phyloP scores from a whole-genome alignment of 2,113 vertebrate species.

The Actenoides lindsayi region DNA sequence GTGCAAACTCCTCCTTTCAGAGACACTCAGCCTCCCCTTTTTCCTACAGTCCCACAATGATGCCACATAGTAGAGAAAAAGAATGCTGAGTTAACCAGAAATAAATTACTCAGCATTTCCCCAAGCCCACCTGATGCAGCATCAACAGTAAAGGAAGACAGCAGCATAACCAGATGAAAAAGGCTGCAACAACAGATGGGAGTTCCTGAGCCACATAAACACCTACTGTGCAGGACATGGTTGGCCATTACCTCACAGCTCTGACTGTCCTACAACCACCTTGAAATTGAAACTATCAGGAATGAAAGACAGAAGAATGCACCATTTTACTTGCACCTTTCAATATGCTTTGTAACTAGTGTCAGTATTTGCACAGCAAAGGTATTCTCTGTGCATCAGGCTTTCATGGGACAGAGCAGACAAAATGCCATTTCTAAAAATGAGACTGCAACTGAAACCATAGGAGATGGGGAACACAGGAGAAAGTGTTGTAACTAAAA shows the following conservation, averaged over 20 bases:
- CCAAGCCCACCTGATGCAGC: not conserved
- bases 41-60: not conserved
- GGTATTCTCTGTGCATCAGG: not conserved
- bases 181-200: not conserved
- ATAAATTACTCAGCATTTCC: not conserved
- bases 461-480: not conserved
- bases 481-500: slow-evolving; percentile 23
- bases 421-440: slow-evolving; percentile 14
- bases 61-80: not conserved
- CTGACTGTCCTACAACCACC: not conserved
- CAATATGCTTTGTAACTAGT: not conserved
- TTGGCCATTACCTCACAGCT: not conserved
- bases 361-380: not conserved
- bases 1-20: not conserved
- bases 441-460: slow-evolving; percentile 29
- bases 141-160: not conserved
- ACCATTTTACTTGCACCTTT: not conserved
- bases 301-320: not conserved
- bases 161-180: not conserved
- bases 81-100: not conserved
- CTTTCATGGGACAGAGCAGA: not conserved
- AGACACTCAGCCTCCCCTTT: not conserved
- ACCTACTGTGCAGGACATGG: not conserved
- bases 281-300: not conserved
- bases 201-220: not conserved